A percentile compares a stretch with the other conserved stretches of the same genome.
Evolutionary conservation across 2,797 vertebrate species (phyloP).

Genomic region (Muscicapa comitata): DNA sequence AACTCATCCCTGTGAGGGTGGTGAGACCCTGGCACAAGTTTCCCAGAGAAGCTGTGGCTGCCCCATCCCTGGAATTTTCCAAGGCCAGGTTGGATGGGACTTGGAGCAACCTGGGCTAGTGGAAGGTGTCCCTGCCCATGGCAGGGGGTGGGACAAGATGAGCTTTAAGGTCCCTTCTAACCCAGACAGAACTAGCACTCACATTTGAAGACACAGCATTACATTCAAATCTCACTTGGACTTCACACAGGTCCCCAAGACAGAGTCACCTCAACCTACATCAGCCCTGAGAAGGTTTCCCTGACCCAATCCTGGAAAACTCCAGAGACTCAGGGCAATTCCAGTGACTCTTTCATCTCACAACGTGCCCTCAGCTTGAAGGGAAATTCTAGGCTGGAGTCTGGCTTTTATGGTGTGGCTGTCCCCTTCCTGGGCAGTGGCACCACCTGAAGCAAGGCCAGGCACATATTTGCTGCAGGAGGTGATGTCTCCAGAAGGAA

Average conservation of each 20-base stretch:
- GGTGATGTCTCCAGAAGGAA: no score
- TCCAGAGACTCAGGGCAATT: not conserved
- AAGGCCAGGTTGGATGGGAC: fast-evolving
- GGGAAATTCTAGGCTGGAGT: not conserved
- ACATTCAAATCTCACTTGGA: not conserved
- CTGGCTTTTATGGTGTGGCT: not conserved
- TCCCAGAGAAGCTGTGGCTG: not conserved
- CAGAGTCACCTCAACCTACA: not conserved
- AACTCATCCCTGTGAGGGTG: not conserved
- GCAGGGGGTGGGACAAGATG: fast-evolving
- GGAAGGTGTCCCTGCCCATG: not conserved
- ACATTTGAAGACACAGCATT: not conserved
- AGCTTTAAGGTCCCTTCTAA: no score
- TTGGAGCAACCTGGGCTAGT: fast-evolving
- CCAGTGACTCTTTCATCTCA: not conserved
- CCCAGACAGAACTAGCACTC: not conserved
- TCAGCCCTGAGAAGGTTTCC: not conserved
- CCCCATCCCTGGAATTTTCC: not conserved
- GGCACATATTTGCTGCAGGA: not conserved
- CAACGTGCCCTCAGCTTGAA: not conserved
- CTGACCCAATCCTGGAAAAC: not conserved
- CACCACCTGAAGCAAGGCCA: not conserved
- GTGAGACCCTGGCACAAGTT: fast-evolving
- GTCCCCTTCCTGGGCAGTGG: not conserved
- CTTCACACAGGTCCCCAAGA: not conserved